Base-by-base conservation (phyloP, 1,140 invertebrate species). In the Drosophila saltans region DNA sequence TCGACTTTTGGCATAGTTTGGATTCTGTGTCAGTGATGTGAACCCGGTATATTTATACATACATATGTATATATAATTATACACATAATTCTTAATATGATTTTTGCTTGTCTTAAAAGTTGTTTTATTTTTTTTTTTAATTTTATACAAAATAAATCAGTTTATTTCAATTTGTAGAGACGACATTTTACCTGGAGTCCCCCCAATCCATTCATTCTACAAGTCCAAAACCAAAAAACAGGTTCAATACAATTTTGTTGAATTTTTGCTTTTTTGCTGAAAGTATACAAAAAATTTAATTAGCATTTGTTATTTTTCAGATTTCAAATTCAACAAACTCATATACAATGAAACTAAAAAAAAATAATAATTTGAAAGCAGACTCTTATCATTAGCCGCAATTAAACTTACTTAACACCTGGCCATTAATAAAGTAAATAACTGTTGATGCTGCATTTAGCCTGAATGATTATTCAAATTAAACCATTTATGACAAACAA, bases 81-180 rank as follows among this genome's bases (percentile, higher is more conserved):
- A 36, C 6, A 36, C 3, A 36, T 36, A 36, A 6, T 10, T 1
- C 26, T 8, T 5, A n/a, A 55, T 21, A 41, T 55, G 21, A 8
- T 21, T 28, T 67, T 9, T 52, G 60, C 55, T 58, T 78, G 66
- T 78, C 62, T 67, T 75, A 78, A 68, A 52, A 30, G 3, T 6
- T 30, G 28, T 30, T 30, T 30, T 30, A 2, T 30, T 30, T 30
- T 30, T 30, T 36, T 36, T 36, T 6, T 36, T 36, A 36, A 36
- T 36, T 36, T 36, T 36, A 36, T 36, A 36, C 55, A 57, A 65
- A 81, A 86, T 79, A 81, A 82, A 85, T 88, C 72, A 88, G 82
- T 80, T 85, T 85, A 85, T 83, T 79, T 82, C 75, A 79, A 81
- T 78, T 67, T 58, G 7, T 63, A 40, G 43, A 62, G 65, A 63